Evolutionary conservation across 2,888 invertebrate genomes (phyloP), one percentile per base, ranked within the genome.

Genomic region (Campaea margaritaria): DNA sequence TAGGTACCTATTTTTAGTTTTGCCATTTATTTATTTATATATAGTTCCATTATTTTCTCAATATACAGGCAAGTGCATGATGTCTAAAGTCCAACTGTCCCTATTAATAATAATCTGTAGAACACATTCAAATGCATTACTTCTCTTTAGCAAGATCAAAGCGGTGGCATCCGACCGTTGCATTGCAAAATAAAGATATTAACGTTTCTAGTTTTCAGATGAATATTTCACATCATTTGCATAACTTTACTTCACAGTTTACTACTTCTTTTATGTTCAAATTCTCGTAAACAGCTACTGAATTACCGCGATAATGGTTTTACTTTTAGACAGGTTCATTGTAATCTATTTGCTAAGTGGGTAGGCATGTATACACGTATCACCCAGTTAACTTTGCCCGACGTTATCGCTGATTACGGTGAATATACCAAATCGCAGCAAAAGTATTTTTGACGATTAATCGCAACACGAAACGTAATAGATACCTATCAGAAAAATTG

Each of bases 121-220:
- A 39, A 12, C 46, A 45, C 47, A 50, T 57, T 52, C 28, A 41
- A 49, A 52, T 45, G 14, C 43, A 62, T 66, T 58, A 62, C 60
- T 38, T 59, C 64, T 64, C 60, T 48, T 60, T 65, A 65, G 65
- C 64, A 67, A 65, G 62, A 68, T 68, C 64, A 56, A 64, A 47
- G 57, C 50, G 45, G 56, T 51, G 55, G 51, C 51, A 55, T 43
- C 21, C 46, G 55, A 42, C 60, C 50, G 36, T 50, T 49, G 51
- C 58, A 50, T 65, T 46, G 28, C 56, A 42, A 62, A 55, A 53
- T 49, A 57, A 53, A 51, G 31, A 46, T 10, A 14, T 39, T 27
- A 39, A 62, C 58, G 31, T 42, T 59, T 34, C 44, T 56, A 43
- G 49, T 58, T 57, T 59, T 53, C 38, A 46, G 39, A 15, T 52